phyloP scores from a whole-genome alignment of 2,113 vertebrate genomes.

The Eretmochelys imbricata region DNA sequence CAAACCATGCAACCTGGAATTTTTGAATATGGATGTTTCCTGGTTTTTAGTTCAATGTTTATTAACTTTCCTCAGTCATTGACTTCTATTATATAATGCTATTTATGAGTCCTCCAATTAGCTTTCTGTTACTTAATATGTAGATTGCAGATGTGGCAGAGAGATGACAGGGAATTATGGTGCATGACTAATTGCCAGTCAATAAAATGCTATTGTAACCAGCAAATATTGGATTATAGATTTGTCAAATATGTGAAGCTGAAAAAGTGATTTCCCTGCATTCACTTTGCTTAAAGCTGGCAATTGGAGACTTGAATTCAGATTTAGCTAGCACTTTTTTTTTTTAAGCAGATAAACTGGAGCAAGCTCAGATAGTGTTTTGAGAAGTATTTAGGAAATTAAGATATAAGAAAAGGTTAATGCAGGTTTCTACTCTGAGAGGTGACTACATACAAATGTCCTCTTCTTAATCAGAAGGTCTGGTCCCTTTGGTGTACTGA shows the following conservation, averaged over 20 bases:
- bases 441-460: background rate
- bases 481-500: rapidly evolving
- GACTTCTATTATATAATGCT: no score
- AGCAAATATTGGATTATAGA: background rate
- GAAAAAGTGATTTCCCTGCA: background rate
- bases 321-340: no score
- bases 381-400: background rate
- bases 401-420: background rate
- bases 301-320: background rate
- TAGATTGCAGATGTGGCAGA: background rate
- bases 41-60: background rate
- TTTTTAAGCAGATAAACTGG: background rate
- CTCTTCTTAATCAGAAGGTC: background rate
- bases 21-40: background rate
- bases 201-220: background rate
- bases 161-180: background rate
- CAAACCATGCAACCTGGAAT: background rate
- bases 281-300: background rate
- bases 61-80: background rate
- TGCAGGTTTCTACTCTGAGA: background rate
- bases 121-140: no score
- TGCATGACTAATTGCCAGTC: background rate
- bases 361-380: background rate
- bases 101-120: no score
- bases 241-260: background rate